A percentile compares a stretch with the other conserved stretches of the same genome.
Evolutionary conservation across 2,888 invertebrate species (phyloP).

Genomic region (Microplitis manilae): DNA sequence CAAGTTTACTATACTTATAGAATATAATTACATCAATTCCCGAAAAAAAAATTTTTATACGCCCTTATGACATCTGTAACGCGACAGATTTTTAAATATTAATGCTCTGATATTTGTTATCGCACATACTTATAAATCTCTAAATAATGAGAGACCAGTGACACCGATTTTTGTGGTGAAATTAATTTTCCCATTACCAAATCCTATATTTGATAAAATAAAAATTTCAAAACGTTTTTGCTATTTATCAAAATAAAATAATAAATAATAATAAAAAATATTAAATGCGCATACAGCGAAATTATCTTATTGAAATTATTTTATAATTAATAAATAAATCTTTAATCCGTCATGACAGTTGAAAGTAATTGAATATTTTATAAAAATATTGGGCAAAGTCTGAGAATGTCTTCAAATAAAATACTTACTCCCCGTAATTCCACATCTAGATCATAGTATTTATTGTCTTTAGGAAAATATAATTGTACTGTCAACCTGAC

Average conservation of each 20-base stretch:
- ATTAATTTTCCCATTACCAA: background rate
- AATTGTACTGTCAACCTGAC: conserved; percentile 83
- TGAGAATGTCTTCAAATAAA: background rate
- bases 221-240: background rate
- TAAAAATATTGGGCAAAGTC: background rate
- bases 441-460: conserved; percentile 82
- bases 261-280: background rate
- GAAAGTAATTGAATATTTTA: no score
- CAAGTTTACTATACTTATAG: no score
- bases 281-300: background rate
- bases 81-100: conserved; percentile 1
- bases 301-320: no score
- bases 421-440: conserved; percentile 86
- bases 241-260: background rate
- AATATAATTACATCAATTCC: no score
- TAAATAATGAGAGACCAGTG: background rate
- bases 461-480: conserved; percentile 85
- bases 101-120: background rate
- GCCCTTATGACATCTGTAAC: no score
- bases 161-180: background rate
- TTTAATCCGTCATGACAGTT: background rate
- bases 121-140: background rate
- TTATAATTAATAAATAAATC: no score
- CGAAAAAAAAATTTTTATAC: no score
- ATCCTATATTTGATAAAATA: background rate